Evolutionary conservation across 2,797 vertebrate genomes (phyloP).

Genomic region (Tauraco hartlaubi): DNA sequence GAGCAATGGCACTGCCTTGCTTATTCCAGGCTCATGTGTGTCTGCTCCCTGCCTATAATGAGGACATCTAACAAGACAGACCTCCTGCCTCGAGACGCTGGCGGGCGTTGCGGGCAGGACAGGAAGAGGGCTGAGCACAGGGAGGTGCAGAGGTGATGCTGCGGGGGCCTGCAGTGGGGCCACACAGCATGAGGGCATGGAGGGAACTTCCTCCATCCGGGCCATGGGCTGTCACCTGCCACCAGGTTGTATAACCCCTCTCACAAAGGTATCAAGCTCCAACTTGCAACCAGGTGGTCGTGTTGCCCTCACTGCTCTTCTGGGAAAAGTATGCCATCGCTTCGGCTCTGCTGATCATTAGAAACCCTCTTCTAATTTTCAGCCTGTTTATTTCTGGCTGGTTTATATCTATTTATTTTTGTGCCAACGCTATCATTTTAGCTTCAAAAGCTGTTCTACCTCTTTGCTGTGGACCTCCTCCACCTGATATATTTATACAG

Average conservation of each 20-base stretch:
- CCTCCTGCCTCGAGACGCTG: background rate
- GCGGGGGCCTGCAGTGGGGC: background rate
- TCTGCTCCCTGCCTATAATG: background rate
- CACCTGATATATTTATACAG: constrained; percentile 63
- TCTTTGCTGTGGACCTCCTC: constrained; percentile 45
- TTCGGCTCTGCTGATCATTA: background rate
- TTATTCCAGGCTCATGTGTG: background rate
- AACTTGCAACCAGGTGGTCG: background rate
- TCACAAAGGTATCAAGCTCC: background rate
- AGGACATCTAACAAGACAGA: background rate
- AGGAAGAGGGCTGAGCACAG: background rate
- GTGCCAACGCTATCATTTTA: background rate
- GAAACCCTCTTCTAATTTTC: background rate
- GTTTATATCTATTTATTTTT: constrained; percentile 34
- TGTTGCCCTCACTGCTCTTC: background rate
- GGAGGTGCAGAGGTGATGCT: background rate
- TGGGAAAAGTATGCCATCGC: background rate
- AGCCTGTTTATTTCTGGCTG: constrained; percentile 51
- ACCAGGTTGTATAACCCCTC: background rate
- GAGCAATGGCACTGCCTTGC: background rate
- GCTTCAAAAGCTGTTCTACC: constrained; percentile 55
- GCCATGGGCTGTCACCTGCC: background rate
- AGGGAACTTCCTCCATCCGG: background rate
- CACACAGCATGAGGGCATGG: background rate
- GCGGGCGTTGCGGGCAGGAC: background rate